Base-by-base conservation (phyloP, 2,113 vertebrate species). In the Climacteris rufus region DNA sequence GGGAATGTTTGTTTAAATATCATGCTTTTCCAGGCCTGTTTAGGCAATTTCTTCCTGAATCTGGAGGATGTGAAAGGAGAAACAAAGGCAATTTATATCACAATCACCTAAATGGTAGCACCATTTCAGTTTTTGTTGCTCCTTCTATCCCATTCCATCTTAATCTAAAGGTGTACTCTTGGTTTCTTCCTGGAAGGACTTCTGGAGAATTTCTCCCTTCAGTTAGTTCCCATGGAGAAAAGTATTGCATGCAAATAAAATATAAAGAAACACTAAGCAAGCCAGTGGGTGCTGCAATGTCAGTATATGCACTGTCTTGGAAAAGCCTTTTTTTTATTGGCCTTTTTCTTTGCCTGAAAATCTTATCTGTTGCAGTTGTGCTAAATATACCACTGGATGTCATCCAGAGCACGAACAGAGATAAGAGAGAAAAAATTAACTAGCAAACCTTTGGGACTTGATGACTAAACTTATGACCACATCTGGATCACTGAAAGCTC, bases 321-420 rank as follows among this genome's bases (percentile, higher is more conserved):
- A 86, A 95, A 68, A 61, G 4, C 40, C 13, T 30, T 39, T n/a
- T 47, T 89, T 66, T 70, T 69, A 69, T 72, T 83, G 57, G 18
- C 10, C 11, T 57, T 85, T 83, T 70, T 37, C 61, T 76, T 96
- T 76, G 18, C 79, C 66, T 85, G 70, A 95, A 90, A 88, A 82
- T 56, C 9, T 13, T 40, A 56, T 6, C 49, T 89, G 28, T 53
- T 92, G 28, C 42, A 70, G 33, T 81, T 94, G 31, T 50, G 49
- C 66, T 90, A 93, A 83, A 94, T 85, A 79, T 63, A 86, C 50
- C 31, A 49, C 50, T 88, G 94, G 79, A 95, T 80, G 18, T 57
- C 45, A 83, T 94, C 81, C 90, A 97, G 75, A 80, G 59, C 45
- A 93, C 0, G 0, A 72, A 18, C 30, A 90, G 25, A 92, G 75